Evolutionary conservation across 2,113 vertebrate species (phyloP).

Genomic region (Periophthalmodon schlosseri): DNA sequence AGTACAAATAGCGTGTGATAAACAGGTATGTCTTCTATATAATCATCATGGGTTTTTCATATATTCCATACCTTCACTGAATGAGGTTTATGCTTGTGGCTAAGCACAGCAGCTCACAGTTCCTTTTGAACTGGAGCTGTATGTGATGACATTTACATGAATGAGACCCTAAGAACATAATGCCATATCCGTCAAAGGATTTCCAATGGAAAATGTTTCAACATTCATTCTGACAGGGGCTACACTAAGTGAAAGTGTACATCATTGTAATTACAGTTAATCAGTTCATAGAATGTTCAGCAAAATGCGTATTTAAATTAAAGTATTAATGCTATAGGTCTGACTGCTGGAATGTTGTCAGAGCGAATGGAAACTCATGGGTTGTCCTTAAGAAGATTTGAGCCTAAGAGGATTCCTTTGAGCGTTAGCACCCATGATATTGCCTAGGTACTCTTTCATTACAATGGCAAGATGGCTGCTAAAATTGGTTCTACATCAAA

Average conservation of each 20-base stretch:
- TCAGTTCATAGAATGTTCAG: neutral
- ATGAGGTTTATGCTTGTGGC: neutral
- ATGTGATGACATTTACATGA: neutral
- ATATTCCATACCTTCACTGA: neutral
- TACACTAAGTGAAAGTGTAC: neutral
- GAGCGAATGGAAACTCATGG: slow-evolving; percentile 46
- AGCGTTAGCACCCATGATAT: slow-evolving; percentile 29
- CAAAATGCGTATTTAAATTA: too few relatives aligned
- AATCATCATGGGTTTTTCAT: neutral
- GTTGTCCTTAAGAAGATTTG: slow-evolving; percentile 55
- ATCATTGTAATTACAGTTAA: neutral
- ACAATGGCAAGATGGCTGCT: neutral
- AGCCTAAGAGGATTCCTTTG: slow-evolving; percentile 48
- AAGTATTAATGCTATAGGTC: neutral
- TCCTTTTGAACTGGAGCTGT: neutral
- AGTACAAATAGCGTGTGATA: too few relatives aligned
- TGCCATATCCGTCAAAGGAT: neutral
- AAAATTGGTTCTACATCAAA: neutral
- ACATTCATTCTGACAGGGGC: neutral
- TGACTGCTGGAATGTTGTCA: slow-evolving; percentile 28
- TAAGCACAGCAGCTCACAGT: neutral
- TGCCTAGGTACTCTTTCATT: neutral
- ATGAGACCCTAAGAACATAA: neutral
- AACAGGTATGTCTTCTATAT: too few relatives aligned
- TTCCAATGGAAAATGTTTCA: neutral